Base-by-base conservation (phyloP, 2,888 invertebrate genomes). In the Spisula solida region DNA sequence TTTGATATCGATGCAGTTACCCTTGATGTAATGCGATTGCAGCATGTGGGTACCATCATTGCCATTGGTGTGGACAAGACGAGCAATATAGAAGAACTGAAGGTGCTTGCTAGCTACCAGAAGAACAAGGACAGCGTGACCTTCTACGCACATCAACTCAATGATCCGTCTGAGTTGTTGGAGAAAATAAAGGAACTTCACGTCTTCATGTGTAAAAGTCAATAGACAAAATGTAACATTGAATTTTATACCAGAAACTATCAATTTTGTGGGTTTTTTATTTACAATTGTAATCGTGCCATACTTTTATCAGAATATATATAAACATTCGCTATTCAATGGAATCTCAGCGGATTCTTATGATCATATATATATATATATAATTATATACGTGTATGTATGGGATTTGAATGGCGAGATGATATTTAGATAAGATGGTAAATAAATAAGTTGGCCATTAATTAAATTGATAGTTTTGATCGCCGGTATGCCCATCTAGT, bases 131-230 rank as follows among this genome's bases (percentile, higher is more conserved):
- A 31, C 8, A 8, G 41, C 8, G 41, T 8, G 2, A 41, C 41
- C 41, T 41, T 41, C 41, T 41, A 41, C 8, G 41, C 41, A 5
- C 8, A 41, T 34, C 87, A 75, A 25, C 87, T 89, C 2, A 29
- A 31, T n/a, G 51, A 86, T 5, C 47, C 88, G 0, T 48, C 80
- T 16, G 86, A 82, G 14, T 56, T 87, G 16, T 20, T 70, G 5
- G 85, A 83, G 48, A 83, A 87, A 47, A 82, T 85, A 0, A 85
- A 84, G 55, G 81, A 86, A 41, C 70, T 91, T 8, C 87, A 87
- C 34, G 18, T 31, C n/a, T 31, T 75, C 31, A 75, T 75, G 75
- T 75, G 75, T 34, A 75, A 18, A 1, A 75, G 75, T 31, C 75
- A 75, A 34, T 34, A 75, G 34, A 31, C 16, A 16, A 47, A 47